Conservation (phyloP, 2,797 vertebrate species). For the Rhinoraja longicauda region DNA sequence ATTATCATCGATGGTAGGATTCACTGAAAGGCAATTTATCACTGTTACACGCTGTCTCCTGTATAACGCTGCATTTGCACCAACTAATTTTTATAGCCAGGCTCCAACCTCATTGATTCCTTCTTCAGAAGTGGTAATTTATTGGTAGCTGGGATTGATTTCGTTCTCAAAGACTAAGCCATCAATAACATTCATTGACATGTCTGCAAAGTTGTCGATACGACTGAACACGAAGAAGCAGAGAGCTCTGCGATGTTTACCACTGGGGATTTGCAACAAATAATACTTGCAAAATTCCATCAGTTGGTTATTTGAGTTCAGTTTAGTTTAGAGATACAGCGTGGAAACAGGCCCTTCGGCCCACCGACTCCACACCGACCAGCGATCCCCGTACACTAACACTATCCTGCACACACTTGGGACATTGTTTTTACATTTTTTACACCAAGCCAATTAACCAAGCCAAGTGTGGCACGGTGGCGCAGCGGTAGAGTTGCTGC, state of each 20-base stretch:
- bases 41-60: neutral
- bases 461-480: no score
- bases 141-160: slow-evolving; percentile 1
- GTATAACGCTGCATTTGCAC: neutral
- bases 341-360: no score
- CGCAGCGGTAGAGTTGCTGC: no score
- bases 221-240: neutral
- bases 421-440: no score
- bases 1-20: neutral
- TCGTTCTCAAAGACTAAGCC: slow-evolving; percentile 14
- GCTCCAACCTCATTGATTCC: slow-evolving; percentile 20
- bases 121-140: slow-evolving; percentile 12
- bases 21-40: neutral
- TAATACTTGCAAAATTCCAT: neutral
- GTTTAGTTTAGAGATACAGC: no score
- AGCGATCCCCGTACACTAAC: no score
- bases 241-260: neutral
- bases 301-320: neutral
- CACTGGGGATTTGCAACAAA: neutral
- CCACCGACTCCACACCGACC: no score
- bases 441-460: no score
- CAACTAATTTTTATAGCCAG: neutral
- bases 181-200: slow-evolving; percentile 4
- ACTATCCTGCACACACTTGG: no score
- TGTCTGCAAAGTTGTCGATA: neutral